Percentiles rank a stretch among this genome's conserved stretches.
Conservation (phyloP, 2,888 invertebrate species). For the Campoplex capitator region DNA sequence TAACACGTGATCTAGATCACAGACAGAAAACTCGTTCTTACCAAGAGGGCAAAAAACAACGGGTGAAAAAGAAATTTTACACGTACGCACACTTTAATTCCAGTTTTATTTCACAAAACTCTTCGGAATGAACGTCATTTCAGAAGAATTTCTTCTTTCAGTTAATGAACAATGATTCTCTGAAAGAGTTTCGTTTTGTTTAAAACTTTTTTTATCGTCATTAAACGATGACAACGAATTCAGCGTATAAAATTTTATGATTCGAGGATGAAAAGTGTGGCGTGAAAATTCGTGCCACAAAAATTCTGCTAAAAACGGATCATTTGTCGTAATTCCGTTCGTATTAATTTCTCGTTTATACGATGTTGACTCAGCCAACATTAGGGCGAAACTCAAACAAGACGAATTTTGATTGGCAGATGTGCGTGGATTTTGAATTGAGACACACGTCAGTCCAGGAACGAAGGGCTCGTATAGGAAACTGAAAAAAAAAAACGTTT, state of each 20-base stretch:
- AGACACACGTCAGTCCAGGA: conserved; percentile 29
- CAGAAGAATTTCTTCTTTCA: too few species aligned
- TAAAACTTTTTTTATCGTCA: neutral
- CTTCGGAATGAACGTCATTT: neutral
- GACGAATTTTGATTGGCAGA: conserved; percentile 28
- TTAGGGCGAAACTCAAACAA: conserved; percentile 14
- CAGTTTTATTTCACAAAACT: too few species aligned
- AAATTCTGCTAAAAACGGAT: neutral
- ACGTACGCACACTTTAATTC: neutral
- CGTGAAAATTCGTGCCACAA: neutral
- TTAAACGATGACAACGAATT: neutral
- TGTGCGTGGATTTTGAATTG: conserved; percentile 28
- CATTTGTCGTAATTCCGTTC: neutral
- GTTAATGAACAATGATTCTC: neutral
- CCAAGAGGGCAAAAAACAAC: conserved; percentile 27
- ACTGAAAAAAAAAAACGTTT: neutral
- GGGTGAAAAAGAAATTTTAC: conserved; percentile 1
- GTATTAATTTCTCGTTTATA: neutral
- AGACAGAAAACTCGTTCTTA: conserved; percentile 30
- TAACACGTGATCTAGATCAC: conserved; percentile 1
- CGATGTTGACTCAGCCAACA: neutral
- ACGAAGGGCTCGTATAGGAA: conserved; percentile 23
- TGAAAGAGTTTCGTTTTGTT: neutral
- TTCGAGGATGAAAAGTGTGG: neutral
- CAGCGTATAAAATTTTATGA: neutral